phyloP scores from a whole-genome alignment of 2,888 invertebrate genomes.

The Phengaris alcon region DNA sequence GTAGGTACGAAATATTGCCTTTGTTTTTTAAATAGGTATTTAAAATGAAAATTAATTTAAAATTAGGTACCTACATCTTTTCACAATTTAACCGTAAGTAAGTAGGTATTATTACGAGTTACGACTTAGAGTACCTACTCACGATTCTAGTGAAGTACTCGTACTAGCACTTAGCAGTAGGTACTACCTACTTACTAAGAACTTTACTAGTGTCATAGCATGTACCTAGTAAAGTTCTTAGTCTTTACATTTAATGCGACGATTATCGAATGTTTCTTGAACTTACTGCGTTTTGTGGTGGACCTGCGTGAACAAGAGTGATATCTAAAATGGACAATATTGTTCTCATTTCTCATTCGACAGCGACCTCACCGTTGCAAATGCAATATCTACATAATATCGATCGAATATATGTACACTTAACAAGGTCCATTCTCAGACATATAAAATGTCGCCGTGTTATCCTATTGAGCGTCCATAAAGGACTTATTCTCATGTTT shows the following conservation, averaged over 20 bases:
- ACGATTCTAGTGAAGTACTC: too few species aligned
- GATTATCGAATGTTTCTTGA: neutral
- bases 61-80: too few species aligned
- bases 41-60: too few species aligned
- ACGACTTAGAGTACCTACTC: too few species aligned
- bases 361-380: neutral
- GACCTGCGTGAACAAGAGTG: neutral
- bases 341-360: neutral
- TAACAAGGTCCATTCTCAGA: constrained; percentile 14
- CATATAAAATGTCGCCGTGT: constrained; percentile 20
- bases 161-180: too few species aligned
- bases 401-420: constrained; percentile 8
- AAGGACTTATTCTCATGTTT: constrained; percentile 35
- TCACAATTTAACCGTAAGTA: too few species aligned
- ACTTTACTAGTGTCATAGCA: neutral
- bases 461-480: neutral
- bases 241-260: too few species aligned
- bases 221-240: too few species aligned
- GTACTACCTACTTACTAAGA: too few species aligned
- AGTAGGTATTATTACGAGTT: too few species aligned
- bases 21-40: too few species aligned
- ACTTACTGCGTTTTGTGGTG: neutral
- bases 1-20: too few species aligned
- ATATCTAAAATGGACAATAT: neutral
- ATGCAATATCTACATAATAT: neutral